Evolutionary conservation across 2,113 vertebrate genomes (phyloP).

Genomic region (Odocoileus virginianus): DNA sequence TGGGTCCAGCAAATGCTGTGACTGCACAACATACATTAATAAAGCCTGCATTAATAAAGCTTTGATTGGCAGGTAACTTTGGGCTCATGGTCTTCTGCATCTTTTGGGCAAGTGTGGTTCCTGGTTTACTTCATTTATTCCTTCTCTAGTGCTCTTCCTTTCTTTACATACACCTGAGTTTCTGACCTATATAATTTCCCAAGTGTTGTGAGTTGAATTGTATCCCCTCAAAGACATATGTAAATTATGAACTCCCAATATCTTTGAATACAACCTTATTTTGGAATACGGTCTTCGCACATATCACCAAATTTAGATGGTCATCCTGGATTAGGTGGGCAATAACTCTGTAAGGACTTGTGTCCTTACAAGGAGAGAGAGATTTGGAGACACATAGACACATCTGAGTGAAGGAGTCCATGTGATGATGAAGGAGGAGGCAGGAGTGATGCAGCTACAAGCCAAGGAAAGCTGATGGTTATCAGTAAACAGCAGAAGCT

Average conservation of each 20-base stretch:
- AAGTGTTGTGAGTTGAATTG: neutral
- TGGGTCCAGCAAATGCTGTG: neutral
- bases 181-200: neutral
- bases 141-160: neutral
- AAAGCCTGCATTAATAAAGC: neutral
- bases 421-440: neutral
- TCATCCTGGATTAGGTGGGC: neutral
- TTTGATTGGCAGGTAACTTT: neutral
- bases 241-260: neutral
- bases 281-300: neutral
- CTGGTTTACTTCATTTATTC: neutral
- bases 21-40: no score
- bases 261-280: neutral
- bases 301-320: neutral
- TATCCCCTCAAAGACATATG: neutral
- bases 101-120: neutral
- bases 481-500: no score
- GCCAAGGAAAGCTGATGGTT: neutral
- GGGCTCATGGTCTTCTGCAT: neutral
- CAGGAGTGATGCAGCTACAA: neutral
- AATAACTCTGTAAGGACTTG: neutral
- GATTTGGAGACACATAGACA: neutral
- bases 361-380: neutral
- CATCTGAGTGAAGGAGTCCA: neutral
- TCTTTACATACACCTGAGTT: neutral